Percentiles rank a stretch among this genome's conserved stretches.
Evolutionary conservation across 1,140 invertebrate genomes (phyloP).

Genomic region (Drosophila erecta): DNA sequence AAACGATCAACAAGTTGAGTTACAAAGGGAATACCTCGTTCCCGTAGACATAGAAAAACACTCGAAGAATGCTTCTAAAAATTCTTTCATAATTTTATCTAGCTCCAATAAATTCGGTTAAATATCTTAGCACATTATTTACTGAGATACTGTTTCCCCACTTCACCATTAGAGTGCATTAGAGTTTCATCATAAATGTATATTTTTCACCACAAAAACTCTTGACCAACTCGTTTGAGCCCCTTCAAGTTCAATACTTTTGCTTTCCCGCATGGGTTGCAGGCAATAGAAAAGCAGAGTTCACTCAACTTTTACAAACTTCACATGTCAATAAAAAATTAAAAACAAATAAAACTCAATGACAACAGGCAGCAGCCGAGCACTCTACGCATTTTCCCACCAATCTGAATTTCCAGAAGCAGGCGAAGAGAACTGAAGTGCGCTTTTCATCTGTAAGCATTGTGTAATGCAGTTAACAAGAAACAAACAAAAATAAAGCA

Average conservation of each 20-base stretch:
- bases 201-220: slow-evolving; percentile 1
- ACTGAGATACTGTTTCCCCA: background rate
- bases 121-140: slow-evolving; percentile 9
- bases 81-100: background rate
- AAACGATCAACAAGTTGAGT: slow-evolving; percentile 41
- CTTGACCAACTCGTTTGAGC: slow-evolving; percentile 5
- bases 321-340: slow-evolving; percentile 83
- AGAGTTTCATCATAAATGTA: slow-evolving; percentile 31
- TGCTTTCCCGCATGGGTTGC: slow-evolving; percentile 56
- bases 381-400: slow-evolving; percentile 61
- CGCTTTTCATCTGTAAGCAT: slow-evolving; percentile 41
- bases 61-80: background rate
- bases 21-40: slow-evolving; percentile 11
- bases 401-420: slow-evolving; percentile 75
- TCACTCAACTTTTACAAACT: slow-evolving; percentile 80
- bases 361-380: slow-evolving; percentile 38
- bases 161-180: slow-evolving; percentile 11
- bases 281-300: slow-evolving; percentile 60
- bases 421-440: slow-evolving; percentile 34
- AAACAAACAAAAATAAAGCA: slow-evolving; percentile 63
- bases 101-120: slow-evolving; percentile 18
- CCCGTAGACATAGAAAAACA: slow-evolving; percentile 12
- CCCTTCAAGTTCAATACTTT: slow-evolving; percentile 61
- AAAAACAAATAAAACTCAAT: slow-evolving; percentile 82
- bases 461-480: slow-evolving; percentile 81